Conservation (phyloP, 2,113 vertebrate species). For the Cavia aperea region DNA sequence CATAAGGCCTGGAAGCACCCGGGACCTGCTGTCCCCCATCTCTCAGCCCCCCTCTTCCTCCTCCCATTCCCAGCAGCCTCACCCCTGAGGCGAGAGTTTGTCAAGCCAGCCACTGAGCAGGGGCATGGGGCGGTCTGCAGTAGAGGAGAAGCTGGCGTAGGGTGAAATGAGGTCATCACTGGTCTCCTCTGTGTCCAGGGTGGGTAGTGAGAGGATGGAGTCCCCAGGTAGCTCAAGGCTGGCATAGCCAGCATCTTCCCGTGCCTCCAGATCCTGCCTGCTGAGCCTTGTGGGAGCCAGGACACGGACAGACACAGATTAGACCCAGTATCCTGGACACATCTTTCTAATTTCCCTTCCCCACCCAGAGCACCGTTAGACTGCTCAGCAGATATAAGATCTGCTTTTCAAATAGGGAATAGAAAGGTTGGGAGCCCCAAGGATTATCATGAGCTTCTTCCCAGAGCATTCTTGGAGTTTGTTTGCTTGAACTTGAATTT, state of each 20-base stretch:
- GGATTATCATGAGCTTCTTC: background rate
- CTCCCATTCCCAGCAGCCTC: constrained; percentile 5
- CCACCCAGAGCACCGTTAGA: background rate
- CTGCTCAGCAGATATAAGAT: background rate
- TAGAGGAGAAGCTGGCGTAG: constrained; percentile 91
- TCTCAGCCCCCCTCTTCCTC: background rate
- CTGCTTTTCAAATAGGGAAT: background rate
- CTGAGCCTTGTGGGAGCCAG: constrained; percentile 45
- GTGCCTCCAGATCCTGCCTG: constrained; percentile 56
- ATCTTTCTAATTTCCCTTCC: background rate
- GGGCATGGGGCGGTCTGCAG: constrained; percentile 79
- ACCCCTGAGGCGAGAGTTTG: constrained; percentile 98
- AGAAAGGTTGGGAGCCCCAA: background rate
- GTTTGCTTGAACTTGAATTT: background rate
- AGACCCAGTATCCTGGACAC: background rate
- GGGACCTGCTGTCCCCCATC: background rate
- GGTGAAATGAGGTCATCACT: constrained; percentile 95
- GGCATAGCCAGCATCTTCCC: constrained; percentile 84
- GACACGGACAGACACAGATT: constrained; percentile 7
- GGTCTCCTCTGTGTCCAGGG: constrained; percentile 74
- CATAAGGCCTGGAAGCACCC: background rate
- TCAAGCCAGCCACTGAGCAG: constrained; percentile 93
- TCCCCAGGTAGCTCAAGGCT: constrained; percentile 79
- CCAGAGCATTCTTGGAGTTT: background rate
- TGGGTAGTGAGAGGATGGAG: constrained; percentile 71